These are phyloP conservation scores for Tetranychus piercei DNA, from an alignment of 2,888 invertebrate genomes.

Conservation along the genomic window DNA sequence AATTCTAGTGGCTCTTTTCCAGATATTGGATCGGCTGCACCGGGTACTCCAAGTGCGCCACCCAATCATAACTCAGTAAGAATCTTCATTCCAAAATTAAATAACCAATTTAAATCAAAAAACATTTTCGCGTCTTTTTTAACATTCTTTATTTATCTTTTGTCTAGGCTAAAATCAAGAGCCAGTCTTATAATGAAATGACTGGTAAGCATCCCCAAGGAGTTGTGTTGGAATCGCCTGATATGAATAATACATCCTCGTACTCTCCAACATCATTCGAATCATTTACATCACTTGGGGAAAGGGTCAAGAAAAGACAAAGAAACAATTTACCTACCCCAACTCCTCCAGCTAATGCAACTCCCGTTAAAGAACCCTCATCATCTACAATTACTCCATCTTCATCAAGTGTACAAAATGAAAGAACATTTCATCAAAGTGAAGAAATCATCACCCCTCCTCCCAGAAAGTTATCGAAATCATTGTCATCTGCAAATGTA, in stretches of 20 bases:
- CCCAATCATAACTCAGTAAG: conserved; percentile 1
- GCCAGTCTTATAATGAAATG: background rate
- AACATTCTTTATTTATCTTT: background rate
- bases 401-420: conserved; percentile 1
- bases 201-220: conserved; percentile 10
- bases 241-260: conserved; percentile 3
- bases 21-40: conserved; percentile 3
- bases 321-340: background rate
- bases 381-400: background rate
- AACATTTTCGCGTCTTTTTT: background rate
- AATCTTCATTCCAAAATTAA: background rate
- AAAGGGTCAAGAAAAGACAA: conserved; percentile 21
- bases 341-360: background rate
- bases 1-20: conserved; percentile 12
- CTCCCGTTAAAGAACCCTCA: background rate
- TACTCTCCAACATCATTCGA: conserved; percentile 8
- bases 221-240: background rate
- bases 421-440: background rate
- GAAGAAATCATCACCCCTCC: background rate
- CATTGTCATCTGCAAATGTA: background rate
- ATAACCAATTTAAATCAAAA: background rate
- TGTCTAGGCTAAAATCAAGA: conserved; percentile 1
- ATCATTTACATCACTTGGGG: conserved; percentile 21
- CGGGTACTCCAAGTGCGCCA: conserved; percentile 12
- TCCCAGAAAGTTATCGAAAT: conserved; percentile 5